These are phyloP conservation scores for Unio delphinus DNA, from an alignment of 2,888 invertebrate species.

Conservation along the genomic window DNA sequence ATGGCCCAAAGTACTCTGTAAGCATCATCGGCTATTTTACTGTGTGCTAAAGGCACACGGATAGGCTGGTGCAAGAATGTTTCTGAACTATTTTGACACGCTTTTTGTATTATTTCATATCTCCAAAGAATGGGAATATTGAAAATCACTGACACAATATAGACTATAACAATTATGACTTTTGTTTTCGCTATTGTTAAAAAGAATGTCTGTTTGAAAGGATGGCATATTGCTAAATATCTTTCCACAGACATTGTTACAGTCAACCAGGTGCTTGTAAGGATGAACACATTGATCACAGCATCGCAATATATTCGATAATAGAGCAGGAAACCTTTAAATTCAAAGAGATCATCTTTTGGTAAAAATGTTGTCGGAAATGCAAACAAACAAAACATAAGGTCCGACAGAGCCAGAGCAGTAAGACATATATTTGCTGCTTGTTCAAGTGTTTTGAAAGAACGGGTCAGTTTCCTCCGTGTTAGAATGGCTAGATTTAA, in stretches of 20 bases:
- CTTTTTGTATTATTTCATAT: slow-evolving; percentile 39
- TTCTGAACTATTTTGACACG: slow-evolving; percentile 30
- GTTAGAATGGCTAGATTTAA: slow-evolving; percentile 85
- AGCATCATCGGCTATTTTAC: slow-evolving; percentile 42
- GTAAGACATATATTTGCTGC: slow-evolving; percentile 83
- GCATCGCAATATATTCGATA: slow-evolving; percentile 61
- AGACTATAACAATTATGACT: slow-evolving; percentile 78
- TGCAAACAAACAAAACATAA: slow-evolving; percentile 74
- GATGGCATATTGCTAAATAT: slow-evolving; percentile 83
- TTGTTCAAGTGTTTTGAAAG: slow-evolving; percentile 81
- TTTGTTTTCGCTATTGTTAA: slow-evolving; percentile 76
- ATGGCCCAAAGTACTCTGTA: slow-evolving; percentile 62
- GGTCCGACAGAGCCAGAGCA: slow-evolving; percentile 85
- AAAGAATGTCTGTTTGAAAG: slow-evolving; percentile 79
- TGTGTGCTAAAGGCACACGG: slow-evolving; percentile 42
- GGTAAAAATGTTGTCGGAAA: slow-evolving; percentile 75
- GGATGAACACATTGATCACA: slow-evolving; percentile 71
- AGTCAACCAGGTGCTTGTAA: slow-evolving; percentile 84
- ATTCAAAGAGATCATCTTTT: slow-evolving; percentile 75
- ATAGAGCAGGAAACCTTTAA: slow-evolving; percentile 64
- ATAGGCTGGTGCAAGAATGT: slow-evolving; percentile 27
- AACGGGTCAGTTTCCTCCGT: slow-evolving; percentile 71
- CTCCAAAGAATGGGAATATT: slow-evolving; percentile 77
- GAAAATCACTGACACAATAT: slow-evolving; percentile 78
- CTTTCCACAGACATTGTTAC: slow-evolving; percentile 82